These are phyloP conservation scores for Jordanella pulchra DNA, from an alignment of 2,797 vertebrate genomes.

Conservation along the genomic window DNA sequence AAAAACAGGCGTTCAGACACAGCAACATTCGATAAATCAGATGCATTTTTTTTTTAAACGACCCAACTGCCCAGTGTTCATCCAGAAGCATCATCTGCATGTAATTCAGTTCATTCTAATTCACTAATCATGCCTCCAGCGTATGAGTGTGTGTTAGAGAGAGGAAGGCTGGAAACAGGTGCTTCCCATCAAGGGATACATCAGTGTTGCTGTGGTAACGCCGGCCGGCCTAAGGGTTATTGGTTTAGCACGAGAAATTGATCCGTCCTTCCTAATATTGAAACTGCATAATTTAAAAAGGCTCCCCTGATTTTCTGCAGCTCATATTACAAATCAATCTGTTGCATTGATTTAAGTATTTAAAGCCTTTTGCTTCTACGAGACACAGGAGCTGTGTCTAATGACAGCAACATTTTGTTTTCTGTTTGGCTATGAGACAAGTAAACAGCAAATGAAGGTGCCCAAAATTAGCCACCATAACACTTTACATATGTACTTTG, in stretches of 20 bases:
- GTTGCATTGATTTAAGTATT: background rate
- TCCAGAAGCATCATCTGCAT: background rate
- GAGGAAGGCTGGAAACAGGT: slow-evolving; percentile 47
- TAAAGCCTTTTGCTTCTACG: background rate
- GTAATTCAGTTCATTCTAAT: slow-evolving; percentile 5
- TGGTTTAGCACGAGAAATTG: slow-evolving; percentile 68
- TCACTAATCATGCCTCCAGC: slow-evolving; percentile 14
- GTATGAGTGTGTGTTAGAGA: background rate
- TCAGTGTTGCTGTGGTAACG: slow-evolving; percentile 63
- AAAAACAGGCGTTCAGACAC: background rate
- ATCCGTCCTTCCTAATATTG: slow-evolving; percentile 63
- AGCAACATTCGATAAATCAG: slow-evolving; percentile 11
- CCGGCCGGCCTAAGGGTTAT: slow-evolving; percentile 56
- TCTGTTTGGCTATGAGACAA: background rate
- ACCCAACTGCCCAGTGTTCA: background rate
- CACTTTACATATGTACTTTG: background rate
- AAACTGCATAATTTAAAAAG: slow-evolving; percentile 68
- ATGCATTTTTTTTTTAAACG: slow-evolving; percentile 3
- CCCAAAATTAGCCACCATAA: background rate
- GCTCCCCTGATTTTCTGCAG: background rate
- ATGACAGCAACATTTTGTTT: slow-evolving; percentile 12
- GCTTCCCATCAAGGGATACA: slow-evolving; percentile 53
- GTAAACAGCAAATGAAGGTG: background rate
- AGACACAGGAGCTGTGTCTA: slow-evolving; percentile 3
- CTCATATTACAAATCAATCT: slow-evolving; percentile 43